Evolutionary conservation across 2,888 invertebrate species (phyloP).

Genomic region (Amblyteles armatorius): DNA sequence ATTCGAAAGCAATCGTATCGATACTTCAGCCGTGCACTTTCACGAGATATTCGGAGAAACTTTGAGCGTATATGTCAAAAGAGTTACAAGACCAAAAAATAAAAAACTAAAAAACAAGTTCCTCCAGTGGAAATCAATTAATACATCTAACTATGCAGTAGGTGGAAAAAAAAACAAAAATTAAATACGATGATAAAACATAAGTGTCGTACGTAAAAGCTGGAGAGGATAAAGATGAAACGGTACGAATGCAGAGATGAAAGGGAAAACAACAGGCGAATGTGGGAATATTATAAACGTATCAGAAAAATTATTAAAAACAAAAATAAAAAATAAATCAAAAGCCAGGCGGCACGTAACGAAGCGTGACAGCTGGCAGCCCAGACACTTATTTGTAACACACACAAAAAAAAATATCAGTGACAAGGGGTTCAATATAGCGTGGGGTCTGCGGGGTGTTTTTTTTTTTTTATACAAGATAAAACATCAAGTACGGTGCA

Average conservation of each 20-base stretch:
- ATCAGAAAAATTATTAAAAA: conserved; percentile 20
- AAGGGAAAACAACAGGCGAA: conserved; percentile 36
- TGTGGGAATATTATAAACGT: conserved; percentile 32
- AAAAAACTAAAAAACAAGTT: background rate
- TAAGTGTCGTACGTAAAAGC: conserved; percentile 5
- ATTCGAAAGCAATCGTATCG: conserved; percentile 33
- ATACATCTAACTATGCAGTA: conserved; percentile 4
- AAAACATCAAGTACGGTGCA: conserved; percentile 44
- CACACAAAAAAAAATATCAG: conserved; percentile 54
- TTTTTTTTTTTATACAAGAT: conserved; percentile 26
- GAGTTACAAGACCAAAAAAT: background rate
- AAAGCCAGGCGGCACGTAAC: conserved; percentile 68
- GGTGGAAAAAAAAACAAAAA: background rate
- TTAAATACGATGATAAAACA: conserved; percentile 21
- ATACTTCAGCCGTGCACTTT: conserved; percentile 28
- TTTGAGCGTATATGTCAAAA: background rate
- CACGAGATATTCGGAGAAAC: conserved; percentile 15
- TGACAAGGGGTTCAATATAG: conserved; percentile 21
- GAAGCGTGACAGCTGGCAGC: conserved; percentile 67
- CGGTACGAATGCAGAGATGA: conserved; percentile 46
- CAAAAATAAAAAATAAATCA: conserved; percentile 39
- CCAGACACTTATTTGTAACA: conserved; percentile 57
- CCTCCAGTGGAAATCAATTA: conserved; percentile 11
- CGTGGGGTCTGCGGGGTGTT: conserved; percentile 28
- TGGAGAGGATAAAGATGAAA: background rate